Percentiles rank a stretch among this genome's conserved stretches.
Conservation (phyloP, 2,888 invertebrate genomes). For the Ferrisia virgata region DNA sequence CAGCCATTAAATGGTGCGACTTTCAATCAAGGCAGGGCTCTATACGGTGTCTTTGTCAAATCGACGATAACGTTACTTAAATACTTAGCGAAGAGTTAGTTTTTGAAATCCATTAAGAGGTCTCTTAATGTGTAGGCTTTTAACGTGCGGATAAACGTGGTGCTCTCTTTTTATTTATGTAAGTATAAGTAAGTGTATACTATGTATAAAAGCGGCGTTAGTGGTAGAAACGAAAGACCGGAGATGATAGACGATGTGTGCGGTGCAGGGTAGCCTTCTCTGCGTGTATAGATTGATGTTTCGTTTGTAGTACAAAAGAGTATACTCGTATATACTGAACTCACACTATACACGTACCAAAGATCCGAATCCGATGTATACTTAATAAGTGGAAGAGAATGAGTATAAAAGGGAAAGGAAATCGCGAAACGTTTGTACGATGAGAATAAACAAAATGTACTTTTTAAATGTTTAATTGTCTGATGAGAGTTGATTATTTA, state of each 20-base stretch:
- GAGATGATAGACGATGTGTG: not conserved
- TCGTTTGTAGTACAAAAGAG: too few relatives aligned
- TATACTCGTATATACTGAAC: too few relatives aligned
- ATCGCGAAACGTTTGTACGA: not conserved
- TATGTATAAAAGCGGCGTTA: too few relatives aligned
- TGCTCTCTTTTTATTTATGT: not conserved
- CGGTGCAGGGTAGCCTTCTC: not conserved
- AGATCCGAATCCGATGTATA: too few relatives aligned
- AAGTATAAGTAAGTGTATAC: not conserved
- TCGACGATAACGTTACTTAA: conserved; percentile 41
- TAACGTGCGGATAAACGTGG: conserved; percentile 13
- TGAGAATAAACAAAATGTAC: not conserved
- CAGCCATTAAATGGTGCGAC: conserved; percentile 27
- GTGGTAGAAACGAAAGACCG: too few relatives aligned
- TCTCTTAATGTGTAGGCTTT: conserved; percentile 40
- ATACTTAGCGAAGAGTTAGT: conserved; percentile 38
- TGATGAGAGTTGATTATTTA: not conserved
- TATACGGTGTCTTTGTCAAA: conserved; percentile 28
- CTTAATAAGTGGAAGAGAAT: not conserved
- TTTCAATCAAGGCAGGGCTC: conserved; percentile 13
- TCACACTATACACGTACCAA: too few relatives aligned
- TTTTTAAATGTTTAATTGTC: conserved; percentile 12
- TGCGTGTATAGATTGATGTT: not conserved
- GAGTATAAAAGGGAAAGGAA: not conserved
- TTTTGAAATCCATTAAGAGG: conserved; percentile 39